Evolutionary conservation across 2,113 vertebrate genomes (phyloP).

Genomic region (Pelecanus crispus): DNA sequence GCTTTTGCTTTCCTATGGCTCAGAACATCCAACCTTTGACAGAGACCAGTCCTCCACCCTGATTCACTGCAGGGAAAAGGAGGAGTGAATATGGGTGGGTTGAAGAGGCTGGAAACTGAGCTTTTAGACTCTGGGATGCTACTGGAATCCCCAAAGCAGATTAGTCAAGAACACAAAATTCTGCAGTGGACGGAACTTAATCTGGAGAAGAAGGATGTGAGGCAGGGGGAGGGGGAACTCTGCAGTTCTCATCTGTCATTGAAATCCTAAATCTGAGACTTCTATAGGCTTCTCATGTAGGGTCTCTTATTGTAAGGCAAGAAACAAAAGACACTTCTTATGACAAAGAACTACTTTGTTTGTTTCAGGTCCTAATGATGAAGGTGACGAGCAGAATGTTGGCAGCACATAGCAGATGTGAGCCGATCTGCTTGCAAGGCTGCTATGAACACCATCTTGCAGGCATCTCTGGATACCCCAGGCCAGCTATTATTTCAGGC

Average conservation of each 20-base stretch:
- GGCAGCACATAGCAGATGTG: constrained; percentile 91
- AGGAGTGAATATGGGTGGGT: neutral
- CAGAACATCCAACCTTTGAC: neutral
- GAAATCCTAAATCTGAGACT: neutral
- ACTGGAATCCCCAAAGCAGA: neutral
- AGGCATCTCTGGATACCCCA: constrained; percentile 81
- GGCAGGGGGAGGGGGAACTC: neutral
- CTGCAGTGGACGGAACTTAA: neutral
- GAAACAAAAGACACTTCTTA: neutral
- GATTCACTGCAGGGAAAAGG: neutral
- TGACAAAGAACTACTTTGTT: neutral
- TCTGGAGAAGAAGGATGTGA: neutral
- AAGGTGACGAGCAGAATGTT: constrained; percentile 80
- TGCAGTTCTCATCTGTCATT: neutral
- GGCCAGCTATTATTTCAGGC: constrained; percentile 74
- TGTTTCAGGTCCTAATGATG: constrained; percentile 83
- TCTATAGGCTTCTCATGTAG: neutral
- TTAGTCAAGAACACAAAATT: neutral
- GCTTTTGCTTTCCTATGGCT: neutral
- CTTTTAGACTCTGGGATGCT: neutral
- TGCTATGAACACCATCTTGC: constrained; percentile 75
- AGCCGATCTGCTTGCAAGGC: constrained; percentile 72
- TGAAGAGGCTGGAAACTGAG: neutral
- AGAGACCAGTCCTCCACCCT: neutral
- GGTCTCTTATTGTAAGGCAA: neutral